These are phyloP conservation scores for Drosophila takahashii DNA, from an alignment of 1,140 invertebrate species.

Conservation along the genomic window DNA sequence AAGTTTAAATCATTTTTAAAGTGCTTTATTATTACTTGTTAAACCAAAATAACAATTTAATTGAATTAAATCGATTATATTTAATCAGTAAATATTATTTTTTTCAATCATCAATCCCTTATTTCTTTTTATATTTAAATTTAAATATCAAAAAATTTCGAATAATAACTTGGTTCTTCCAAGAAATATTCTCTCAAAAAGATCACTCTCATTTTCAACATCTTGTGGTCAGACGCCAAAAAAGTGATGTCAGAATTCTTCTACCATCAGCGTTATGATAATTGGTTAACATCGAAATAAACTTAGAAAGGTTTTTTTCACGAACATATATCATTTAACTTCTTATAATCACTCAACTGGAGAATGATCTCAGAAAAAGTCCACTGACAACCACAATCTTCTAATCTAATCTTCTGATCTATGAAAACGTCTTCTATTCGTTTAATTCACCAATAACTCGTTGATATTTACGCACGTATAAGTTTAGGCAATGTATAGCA, in stretches of 20 bases:
- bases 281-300: conserved; percentile 13
- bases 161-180: too few relatives aligned
- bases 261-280: conserved; percentile 1
- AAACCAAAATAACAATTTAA: too few relatives aligned
- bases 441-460: conserved; percentile 5
- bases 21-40: too few relatives aligned
- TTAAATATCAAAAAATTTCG: too few relatives aligned
- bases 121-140: too few relatives aligned
- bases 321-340: conserved; percentile 2
- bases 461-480: conserved; percentile 23
- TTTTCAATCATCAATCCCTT: too few relatives aligned
- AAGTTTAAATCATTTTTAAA: too few relatives aligned
- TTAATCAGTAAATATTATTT: too few relatives aligned
- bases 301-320: conserved; percentile 10
- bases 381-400: neutral
- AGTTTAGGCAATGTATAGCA: neutral
- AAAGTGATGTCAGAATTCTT: conserved; percentile 31
- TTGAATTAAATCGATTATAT: too few relatives aligned
- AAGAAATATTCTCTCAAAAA: neutral
- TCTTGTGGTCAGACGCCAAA: neutral
- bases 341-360: conserved; percentile 26
- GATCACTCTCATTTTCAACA: conserved; percentile 2
- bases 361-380: conserved; percentile 31
- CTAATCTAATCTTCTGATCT: too few relatives aligned
- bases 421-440: neutral